These are phyloP conservation scores for Garrulus glandarius DNA, from an alignment of 2,797 vertebrate genomes.

Conservation along the genomic window DNA sequence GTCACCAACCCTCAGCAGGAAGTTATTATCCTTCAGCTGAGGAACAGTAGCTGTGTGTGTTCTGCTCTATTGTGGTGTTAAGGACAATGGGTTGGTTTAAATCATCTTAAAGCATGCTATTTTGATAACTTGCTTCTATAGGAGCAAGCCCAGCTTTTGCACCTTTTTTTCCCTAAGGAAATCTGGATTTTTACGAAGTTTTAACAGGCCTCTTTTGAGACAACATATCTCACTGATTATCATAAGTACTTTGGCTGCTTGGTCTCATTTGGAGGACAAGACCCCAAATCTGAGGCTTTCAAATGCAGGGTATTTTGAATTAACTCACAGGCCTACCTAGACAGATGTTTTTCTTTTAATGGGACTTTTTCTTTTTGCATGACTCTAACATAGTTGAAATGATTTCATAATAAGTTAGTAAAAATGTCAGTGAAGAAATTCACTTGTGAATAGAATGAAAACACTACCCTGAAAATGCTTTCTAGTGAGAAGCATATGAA, in stretches of 20 bases:
- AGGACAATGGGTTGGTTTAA: conserved; percentile 45
- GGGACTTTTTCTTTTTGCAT: not conserved
- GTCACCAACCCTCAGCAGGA: conserved; percentile 9
- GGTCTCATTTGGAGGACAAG: not conserved
- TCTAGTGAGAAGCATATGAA: not conserved
- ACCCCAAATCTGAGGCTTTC: not conserved
- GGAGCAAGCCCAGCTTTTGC: not conserved
- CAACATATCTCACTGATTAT: not conserved
- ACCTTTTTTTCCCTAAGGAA: not conserved
- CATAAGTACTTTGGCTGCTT: not conserved
- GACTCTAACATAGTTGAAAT: not conserved
- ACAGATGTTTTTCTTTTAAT: not conserved
- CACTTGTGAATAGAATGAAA: not conserved
- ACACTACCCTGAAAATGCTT: not conserved
- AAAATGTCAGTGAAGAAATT: not conserved
- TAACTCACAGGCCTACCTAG: not conserved
- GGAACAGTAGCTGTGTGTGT: conserved; percentile 13
- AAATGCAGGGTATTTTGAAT: not conserved
- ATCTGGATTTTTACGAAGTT: not conserved
- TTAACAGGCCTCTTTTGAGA: not conserved
- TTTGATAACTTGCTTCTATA: not conserved
- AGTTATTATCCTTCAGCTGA: conserved; percentile 40
- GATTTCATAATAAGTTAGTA: not conserved
- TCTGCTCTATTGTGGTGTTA: not conserved
- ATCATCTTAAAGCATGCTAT: not conserved